Evolutionary conservation across 2,113 vertebrate species (phyloP).

Genomic region (Lipophrys pholis): DNA sequence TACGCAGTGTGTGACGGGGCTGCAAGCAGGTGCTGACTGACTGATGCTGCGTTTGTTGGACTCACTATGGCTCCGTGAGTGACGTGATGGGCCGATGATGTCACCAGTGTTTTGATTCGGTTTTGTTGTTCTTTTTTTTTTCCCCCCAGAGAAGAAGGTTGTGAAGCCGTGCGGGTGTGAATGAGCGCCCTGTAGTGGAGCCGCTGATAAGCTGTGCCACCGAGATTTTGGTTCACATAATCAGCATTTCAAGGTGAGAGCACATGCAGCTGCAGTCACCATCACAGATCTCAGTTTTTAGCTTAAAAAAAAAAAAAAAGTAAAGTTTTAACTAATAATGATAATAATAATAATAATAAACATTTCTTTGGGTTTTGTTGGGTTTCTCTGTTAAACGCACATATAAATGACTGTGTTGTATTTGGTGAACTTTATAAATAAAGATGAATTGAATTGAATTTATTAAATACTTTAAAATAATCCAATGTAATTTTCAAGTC

Average conservation of each 20-base stretch:
- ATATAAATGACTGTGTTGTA: too few species aligned
- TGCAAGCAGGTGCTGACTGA: slow-evolving; percentile 59
- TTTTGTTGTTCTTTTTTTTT: slow-evolving; percentile 16
- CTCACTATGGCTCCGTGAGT: slow-evolving; percentile 48
- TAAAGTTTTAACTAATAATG: too few species aligned
- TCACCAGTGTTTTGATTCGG: slow-evolving; percentile 36
- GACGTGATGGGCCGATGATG: slow-evolving; percentile 69
- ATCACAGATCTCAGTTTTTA: too few species aligned
- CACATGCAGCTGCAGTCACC: too few species aligned
- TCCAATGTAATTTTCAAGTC: too few species aligned
- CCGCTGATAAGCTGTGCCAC: slow-evolving; percentile 40
- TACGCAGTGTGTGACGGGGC: slow-evolving; percentile 47
- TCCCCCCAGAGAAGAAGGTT: slow-evolving; percentile 67
- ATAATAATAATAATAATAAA: too few species aligned
- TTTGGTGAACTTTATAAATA: too few species aligned
- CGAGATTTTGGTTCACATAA: slow-evolving; percentile 40
- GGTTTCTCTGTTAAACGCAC: too few species aligned
- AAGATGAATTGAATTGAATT: too few species aligned
- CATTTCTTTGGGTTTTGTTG: too few species aligned
- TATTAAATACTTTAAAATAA: too few species aligned
- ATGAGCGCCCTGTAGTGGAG: slow-evolving; percentile 64
- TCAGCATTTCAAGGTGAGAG: slow-evolving; percentile 66
- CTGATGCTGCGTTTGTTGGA: slow-evolving; percentile 42
- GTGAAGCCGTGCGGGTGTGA: slow-evolving; percentile 67
- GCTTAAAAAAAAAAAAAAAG: too few species aligned